phyloP scores from a whole-genome alignment of 2,113 vertebrate genomes.

The Phalacrocorax aristotelis region DNA sequence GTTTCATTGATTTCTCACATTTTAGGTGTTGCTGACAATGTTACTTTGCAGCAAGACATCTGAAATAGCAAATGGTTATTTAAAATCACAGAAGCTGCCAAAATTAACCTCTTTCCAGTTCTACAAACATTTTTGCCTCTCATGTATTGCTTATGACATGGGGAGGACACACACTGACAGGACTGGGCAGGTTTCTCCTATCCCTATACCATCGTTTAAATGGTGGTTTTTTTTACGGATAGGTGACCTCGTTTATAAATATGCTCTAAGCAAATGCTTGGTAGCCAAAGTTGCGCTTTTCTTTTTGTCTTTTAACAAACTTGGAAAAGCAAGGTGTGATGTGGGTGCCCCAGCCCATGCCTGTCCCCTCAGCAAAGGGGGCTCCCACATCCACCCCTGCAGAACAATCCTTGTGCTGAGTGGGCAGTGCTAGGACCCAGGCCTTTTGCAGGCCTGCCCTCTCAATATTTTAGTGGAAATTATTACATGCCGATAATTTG shows the following conservation, averaged over 20 bases:
- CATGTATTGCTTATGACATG: not conserved
- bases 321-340: not conserved
- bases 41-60: not conserved
- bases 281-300: not conserved
- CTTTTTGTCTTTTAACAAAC: not conserved
- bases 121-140: not conserved
- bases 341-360: not conserved
- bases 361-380: not conserved
- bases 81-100: not conserved
- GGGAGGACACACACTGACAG: not conserved
- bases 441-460: not conserved
- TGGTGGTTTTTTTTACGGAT: not conserved
- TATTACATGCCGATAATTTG: accelerated
- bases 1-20: not conserved
- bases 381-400: not conserved
- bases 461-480: not conserved
- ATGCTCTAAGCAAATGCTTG: not conserved
- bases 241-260: not conserved
- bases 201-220: not conserved
- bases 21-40: not conserved
- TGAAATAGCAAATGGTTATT: not conserved
- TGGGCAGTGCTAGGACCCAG: not conserved
- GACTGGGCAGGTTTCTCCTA: not conserved
- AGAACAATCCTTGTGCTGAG: not conserved
- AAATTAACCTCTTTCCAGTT: not conserved